These are phyloP conservation scores for Dichetophora obliterata DNA, from an alignment of 2,888 invertebrate species.

Conservation along the genomic window DNA sequence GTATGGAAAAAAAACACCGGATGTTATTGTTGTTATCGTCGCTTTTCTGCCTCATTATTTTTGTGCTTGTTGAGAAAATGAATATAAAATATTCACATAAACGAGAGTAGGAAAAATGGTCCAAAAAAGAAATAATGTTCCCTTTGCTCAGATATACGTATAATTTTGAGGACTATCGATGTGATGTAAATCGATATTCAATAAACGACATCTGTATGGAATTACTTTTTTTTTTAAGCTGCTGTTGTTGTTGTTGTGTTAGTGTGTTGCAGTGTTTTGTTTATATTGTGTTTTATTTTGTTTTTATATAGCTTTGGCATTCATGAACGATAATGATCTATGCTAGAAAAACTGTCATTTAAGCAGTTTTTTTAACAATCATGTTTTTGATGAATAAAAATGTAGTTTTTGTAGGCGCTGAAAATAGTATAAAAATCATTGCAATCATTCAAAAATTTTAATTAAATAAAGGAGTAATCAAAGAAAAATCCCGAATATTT, in stretches of 20 bases:
- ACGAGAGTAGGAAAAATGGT: background rate
- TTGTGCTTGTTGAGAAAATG: background rate
- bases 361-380: background rate
- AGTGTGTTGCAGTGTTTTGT: background rate
- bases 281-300: background rate
- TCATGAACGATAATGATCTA: background rate
- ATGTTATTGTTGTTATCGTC: constrained; percentile 27
- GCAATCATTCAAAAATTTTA: too few relatives aligned
- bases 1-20: constrained; percentile 25
- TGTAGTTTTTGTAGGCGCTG: background rate
- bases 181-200: constrained; percentile 63
- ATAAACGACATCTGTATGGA: constrained; percentile 65
- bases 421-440: too few relatives aligned
- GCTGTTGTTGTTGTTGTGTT: background rate
- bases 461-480: too few relatives aligned
- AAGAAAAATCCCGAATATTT: background rate
- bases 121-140: background rate
- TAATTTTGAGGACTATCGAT: background rate
- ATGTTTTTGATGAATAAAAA: constrained; percentile 5
- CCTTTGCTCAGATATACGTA: background rate
- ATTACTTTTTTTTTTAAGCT: constrained; percentile 48
- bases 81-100: background rate
- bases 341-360: background rate
- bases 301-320: background rate
- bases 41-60: constrained; percentile 41